These are phyloP conservation scores for Volucella bombylans DNA, from an alignment of 2,888 invertebrate genomes.

Conservation along the genomic window DNA sequence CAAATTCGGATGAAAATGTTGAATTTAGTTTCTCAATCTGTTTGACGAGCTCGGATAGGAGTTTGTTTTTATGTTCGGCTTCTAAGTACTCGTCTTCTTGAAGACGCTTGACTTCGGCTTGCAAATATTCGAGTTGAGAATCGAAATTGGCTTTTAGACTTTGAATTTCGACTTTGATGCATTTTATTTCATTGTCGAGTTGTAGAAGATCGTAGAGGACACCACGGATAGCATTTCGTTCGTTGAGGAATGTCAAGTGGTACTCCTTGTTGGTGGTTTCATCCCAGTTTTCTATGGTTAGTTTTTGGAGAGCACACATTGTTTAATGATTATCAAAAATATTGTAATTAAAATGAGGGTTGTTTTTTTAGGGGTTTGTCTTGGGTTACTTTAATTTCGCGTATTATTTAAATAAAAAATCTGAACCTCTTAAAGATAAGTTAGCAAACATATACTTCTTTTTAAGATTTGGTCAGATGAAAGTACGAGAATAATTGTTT, in stretches of 20 bases:
- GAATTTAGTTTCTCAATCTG: conserved; percentile 43
- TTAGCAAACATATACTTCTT: too few species aligned
- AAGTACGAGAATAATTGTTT: too few species aligned
- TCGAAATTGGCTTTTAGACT: conserved; percentile 38
- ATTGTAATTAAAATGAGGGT: too few species aligned
- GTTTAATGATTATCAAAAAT: too few species aligned
- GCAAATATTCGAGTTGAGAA: conserved; percentile 3
- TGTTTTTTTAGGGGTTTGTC: too few species aligned
- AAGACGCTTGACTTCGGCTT: conserved; percentile 27
- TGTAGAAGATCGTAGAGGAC: conserved; percentile 55
- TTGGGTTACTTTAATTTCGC: too few species aligned
- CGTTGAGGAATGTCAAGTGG: conserved; percentile 47
- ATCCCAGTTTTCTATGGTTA: conserved; percentile 54
- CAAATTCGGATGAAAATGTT: conserved; percentile 24
- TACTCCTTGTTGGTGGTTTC: conserved; percentile 12
- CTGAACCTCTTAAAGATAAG: too few species aligned
- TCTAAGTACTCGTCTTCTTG: conserved; percentile 35
- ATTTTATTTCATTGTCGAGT: conserved; percentile 63
- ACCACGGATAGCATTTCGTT: conserved; percentile 54
- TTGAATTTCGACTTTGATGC: conserved; percentile 56
- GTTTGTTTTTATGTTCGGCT: conserved; percentile 12
- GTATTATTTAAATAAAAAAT: too few species aligned
- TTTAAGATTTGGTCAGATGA: too few species aligned
- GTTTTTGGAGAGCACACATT: conserved; percentile 1
- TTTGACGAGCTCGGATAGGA: not conserved